Base-by-base conservation (phyloP, 2,888 invertebrate genomes). In the Lepidochrysops patricia region DNA sequence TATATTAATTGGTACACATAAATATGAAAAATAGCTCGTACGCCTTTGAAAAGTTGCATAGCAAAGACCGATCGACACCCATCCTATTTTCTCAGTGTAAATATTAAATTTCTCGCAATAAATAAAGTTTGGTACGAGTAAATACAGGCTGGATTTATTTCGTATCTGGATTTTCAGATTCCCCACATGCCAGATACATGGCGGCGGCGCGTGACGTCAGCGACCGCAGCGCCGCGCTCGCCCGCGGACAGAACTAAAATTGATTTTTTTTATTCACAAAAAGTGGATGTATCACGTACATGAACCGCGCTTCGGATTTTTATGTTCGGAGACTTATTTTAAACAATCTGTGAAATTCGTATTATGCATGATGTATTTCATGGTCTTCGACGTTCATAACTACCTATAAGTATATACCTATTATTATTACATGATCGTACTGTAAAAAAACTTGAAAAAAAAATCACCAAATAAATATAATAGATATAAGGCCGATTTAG, bases 151-250 rank as follows among this genome's bases (percentile, higher is more conserved):
- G 49, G 35, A 58, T 58, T 58, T 58, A 52, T 50, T 35, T 58
- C 34, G 58, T 48, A 50, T 50, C 32, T 19, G 29, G 32, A 19
- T 54, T 54, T 49, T 50, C 50, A 58, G 58, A 58, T 58, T 58
- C 34, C 32, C 58, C 50, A 34, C 58, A 58, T 34, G 50, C 50
- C 58, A 58, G 58, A 50, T 35, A 50, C 58, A 58, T 57, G 43
- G 58, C 25, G 27, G 32, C 27, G 35, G 60, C 35, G 61, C 61
- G 61, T 64, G 65, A 64, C 64, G 61, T 62, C 61, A 52, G 34
- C 50, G 26, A 61, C 66, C 66, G 60, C 66, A 63, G 43, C 58
- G 32, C 50, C 29, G 58, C 29, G 35, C 56, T 60, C 26, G 57
- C 50, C 56, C 49, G 34, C 34, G 35, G 35, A 59, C 52, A 50